phyloP scores from a whole-genome alignment of 2,797 vertebrate species.

The Novumbra hubbsi region DNA sequence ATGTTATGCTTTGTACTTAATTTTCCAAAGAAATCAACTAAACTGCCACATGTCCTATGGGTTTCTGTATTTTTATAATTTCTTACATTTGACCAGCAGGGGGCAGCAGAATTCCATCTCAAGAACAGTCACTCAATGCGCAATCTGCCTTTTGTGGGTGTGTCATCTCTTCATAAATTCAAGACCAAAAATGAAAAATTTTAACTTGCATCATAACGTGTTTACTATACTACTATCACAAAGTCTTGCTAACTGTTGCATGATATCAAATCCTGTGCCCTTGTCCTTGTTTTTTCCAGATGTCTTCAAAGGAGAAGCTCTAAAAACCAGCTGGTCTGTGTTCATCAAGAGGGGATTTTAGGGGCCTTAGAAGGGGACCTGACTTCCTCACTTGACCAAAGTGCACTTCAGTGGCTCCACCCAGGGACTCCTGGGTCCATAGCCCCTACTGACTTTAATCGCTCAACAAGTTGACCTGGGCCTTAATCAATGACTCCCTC shows the following conservation, averaged over 20 bases:
- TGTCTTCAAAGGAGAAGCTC: constrained; percentile 9
- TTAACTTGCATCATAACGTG: background rate
- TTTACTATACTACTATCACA: background rate
- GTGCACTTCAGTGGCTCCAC: background rate
- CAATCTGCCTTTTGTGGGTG: background rate
- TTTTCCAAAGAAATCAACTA: too few relatives aligned
- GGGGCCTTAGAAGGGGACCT: constrained; percentile 1
- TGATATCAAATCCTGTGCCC: background rate
- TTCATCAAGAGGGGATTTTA: background rate
- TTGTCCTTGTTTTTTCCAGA: constrained; percentile 39
- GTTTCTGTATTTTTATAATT: too few relatives aligned
- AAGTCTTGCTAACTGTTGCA: background rate
- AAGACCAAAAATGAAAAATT: background rate
- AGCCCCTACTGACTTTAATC: background rate
- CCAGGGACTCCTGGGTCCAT: background rate
- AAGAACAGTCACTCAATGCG: background rate
- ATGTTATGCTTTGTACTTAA: too few relatives aligned
- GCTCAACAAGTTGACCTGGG: background rate
- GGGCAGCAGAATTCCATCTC: constrained; percentile 21
- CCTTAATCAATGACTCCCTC: background rate
- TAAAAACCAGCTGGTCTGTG: constrained; percentile 7
- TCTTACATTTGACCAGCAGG: constrained; percentile 17
- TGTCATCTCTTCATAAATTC: too few relatives aligned
- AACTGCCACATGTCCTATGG: too few relatives aligned
- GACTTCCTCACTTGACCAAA: background rate